A percentile compares a stretch with the other conserved stretches of the same genome.
Evolutionary conservation across 1,140 invertebrate genomes (phyloP).

Genomic region (Drosophila simulans): DNA sequence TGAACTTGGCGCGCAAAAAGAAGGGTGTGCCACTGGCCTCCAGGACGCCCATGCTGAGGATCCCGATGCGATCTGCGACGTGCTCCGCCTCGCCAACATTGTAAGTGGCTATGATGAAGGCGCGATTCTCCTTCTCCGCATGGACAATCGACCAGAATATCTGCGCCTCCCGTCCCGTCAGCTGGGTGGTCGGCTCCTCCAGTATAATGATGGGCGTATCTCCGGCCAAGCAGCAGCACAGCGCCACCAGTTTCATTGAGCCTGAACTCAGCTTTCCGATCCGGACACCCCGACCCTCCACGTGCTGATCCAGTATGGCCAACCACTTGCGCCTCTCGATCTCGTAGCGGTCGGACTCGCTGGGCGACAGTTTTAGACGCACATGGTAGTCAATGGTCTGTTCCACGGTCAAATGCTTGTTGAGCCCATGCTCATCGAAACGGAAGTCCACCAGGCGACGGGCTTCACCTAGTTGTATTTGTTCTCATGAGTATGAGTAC

Average conservation of each 20-base stretch:
- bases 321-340: constrained; percentile 64
- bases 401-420: constrained; percentile 48
- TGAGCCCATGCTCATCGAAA: constrained; percentile 53
- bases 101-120: constrained; percentile 60
- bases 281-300: constrained; percentile 4
- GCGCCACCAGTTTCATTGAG: constrained; percentile 44
- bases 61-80: constrained; percentile 68
- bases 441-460: constrained; percentile 52
- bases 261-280: constrained; percentile 34
- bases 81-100: constrained; percentile 66
- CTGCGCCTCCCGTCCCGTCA: constrained; percentile 79
- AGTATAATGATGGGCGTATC: constrained; percentile 58
- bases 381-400: constrained; percentile 71
- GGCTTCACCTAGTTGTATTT: background rate
- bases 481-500: too few species aligned
- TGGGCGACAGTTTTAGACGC: constrained; percentile 28
- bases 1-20: constrained; percentile 95
- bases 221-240: constrained; percentile 56
- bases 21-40: constrained; percentile 89
- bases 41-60: constrained; percentile 63
- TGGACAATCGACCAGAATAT: constrained; percentile 88
- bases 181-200: constrained; percentile 58
- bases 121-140: constrained; percentile 52
- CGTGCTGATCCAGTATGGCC: constrained; percentile 31
- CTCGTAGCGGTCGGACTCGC: constrained; percentile 12